Base-by-base conservation (phyloP, 2,113 vertebrate genomes). In the Hypomesus transpacificus region DNA sequence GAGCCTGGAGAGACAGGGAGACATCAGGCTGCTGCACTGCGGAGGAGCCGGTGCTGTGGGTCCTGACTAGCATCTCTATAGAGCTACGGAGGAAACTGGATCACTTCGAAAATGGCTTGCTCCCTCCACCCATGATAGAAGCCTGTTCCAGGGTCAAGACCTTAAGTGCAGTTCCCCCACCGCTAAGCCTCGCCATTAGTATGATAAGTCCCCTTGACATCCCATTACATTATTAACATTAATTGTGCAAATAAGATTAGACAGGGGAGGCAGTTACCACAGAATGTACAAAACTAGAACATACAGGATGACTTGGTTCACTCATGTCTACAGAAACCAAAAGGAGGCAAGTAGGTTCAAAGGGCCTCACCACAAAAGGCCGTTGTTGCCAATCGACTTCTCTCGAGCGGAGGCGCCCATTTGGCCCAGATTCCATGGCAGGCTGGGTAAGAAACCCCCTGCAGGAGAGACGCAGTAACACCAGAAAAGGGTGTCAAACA, bases 361-460 rank as follows among this genome's bases (percentile, higher is more conserved):
- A 64, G 14, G 57, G 69, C 66, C 85, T 90, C 83, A 94, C 94
- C 94, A 76, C 94, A 95, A 78, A 95, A 95, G 0, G 94, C 93
- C 53, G 93, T 95, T 9, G 94, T 95, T 58, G 94, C 94, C 78
- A 95, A 75, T 8, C 93, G 89, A 83, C 94, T 95, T 87, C 94
- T 91, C 72, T 95, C 94, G 3, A 95, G 83, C 1, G 94, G 94
- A 0, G 94, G 94, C 0, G 94, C 94, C 94, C 94, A 95, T 80
- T 94, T 95, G 18, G 93, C 93, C 94, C 94, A 97, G 81, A 97
- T 97, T 24, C 95, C 95, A 0, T 97, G 95, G 86, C 95, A 97
- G 18, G 95, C 95, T 0, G 95, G 95, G 77, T 96, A 97, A 0
- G 95, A 95, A 56, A 97, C 95, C 0, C 95, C 95, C 95, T 97